These are phyloP conservation scores for Prenolepis imparis DNA, from an alignment of 2,888 invertebrate species.

Conservation along the genomic window DNA sequence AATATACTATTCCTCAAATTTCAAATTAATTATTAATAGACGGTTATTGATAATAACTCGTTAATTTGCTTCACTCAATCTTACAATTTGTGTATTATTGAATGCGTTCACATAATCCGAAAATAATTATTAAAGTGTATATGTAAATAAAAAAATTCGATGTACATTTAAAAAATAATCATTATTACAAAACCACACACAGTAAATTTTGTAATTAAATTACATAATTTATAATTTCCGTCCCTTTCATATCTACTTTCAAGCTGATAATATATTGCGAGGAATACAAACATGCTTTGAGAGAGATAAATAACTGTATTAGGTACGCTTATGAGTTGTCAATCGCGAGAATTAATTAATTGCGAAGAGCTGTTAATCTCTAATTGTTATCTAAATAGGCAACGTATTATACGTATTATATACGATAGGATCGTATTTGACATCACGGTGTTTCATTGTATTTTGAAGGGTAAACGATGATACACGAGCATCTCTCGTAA, in stretches of 20 bases:
- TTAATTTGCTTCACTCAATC: background rate
- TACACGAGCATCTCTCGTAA: background rate
- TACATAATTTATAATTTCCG: background rate
- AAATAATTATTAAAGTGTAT: background rate
- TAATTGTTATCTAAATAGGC: background rate
- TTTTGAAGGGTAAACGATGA: background rate
- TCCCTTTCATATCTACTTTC: background rate
- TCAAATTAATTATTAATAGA: background rate
- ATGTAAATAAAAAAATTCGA: background rate
- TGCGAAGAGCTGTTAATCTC: background rate
- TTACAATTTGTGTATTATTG: background rate
- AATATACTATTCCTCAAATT: background rate
- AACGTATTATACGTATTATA: too few species aligned
- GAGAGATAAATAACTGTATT: background rate
- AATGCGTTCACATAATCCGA: background rate
- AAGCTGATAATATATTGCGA: background rate
- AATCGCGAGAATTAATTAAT: background rate
- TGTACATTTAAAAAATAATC: background rate
- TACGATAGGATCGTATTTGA: background rate
- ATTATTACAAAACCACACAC: too few species aligned
- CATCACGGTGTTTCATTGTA: background rate
- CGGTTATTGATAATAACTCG: background rate
- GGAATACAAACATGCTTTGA: background rate
- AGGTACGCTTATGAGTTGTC: background rate
- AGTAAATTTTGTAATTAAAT: background rate